Conservation (phyloP, 2,797 vertebrate genomes). For the Oreonectes daqikongensis region DNA sequence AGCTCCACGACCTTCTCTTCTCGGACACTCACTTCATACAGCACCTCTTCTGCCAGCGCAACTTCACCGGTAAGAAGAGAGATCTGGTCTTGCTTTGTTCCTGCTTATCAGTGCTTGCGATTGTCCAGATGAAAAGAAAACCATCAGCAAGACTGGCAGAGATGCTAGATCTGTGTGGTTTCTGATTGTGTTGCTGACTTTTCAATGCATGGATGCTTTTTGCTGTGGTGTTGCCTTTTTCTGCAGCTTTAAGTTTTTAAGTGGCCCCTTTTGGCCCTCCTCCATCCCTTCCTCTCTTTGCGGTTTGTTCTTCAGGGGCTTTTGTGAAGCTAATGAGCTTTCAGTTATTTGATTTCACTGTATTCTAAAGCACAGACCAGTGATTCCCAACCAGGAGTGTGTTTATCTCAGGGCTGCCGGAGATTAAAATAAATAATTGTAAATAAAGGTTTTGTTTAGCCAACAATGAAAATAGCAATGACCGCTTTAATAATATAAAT, state of each 20-base stretch:
- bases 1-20: slow-evolving; percentile 87
- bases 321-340: slow-evolving; percentile 1
- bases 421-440: no score
- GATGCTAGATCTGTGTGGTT: neutral
- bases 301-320: neutral
- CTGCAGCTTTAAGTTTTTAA: neutral
- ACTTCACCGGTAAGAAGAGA: slow-evolving; percentile 82
- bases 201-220: neutral
- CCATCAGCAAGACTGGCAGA: neutral
- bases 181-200: neutral
- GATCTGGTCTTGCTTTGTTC: neutral
- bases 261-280: neutral
- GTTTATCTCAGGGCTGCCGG: neutral
- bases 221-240: slow-evolving; percentile 6
- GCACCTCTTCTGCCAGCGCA: slow-evolving; percentile 84
- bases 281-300: neutral
- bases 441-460: no score
- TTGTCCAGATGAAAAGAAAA: neutral
- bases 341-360: neutral
- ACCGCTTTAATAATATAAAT: no score
- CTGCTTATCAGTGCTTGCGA: neutral
- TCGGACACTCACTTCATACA: slow-evolving; percentile 87
- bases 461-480: no score
- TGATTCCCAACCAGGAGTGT: neutral
- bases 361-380: neutral